Percentiles rank a stretch among this genome's conserved stretches.
Evolutionary conservation across 2,888 invertebrate genomes (phyloP).

Genomic region (Thymelicus lineola): DNA sequence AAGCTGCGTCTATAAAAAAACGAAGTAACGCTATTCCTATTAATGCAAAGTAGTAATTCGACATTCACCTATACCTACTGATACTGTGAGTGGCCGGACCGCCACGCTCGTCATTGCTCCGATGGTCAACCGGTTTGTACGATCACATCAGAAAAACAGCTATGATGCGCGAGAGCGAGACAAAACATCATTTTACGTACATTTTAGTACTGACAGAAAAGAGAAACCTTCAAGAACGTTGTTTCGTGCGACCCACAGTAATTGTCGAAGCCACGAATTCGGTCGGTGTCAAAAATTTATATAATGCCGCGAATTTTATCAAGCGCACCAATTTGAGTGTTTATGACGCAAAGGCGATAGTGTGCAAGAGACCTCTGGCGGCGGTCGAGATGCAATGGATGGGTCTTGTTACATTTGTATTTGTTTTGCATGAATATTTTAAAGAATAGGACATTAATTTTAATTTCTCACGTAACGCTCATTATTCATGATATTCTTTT

Average conservation of each 20-base stretch:
- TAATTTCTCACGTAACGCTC: neutral
- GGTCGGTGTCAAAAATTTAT: conserved; percentile 74
- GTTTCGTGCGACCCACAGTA: conserved; percentile 65
- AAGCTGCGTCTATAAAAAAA: conserved; percentile 36
- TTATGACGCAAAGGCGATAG: conserved; percentile 9
- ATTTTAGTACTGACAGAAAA: conserved; percentile 23
- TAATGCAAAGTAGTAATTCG: conserved; percentile 71
- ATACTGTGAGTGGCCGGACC: conserved; percentile 49
- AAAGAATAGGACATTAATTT: neutral
- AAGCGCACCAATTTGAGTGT: conserved; percentile 43
- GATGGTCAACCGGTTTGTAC: conserved; percentile 80
- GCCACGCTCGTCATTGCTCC: conserved; percentile 68
- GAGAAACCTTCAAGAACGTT: conserved; percentile 29
- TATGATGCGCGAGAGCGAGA: conserved; percentile 51
- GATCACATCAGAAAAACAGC: conserved; percentile 83
- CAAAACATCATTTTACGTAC: conserved; percentile 16
- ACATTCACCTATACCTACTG: conserved; percentile 69
- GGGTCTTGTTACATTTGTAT: neutral
- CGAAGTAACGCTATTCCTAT: conserved; percentile 55
- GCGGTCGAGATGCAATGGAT: neutral
- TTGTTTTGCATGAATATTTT: neutral
- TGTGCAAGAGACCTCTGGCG: neutral
- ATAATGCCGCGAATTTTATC: conserved; percentile 65
- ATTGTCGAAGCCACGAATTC: conserved; percentile 69
- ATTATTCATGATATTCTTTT: too few species aligned